phyloP scores from a whole-genome alignment of 2,888 invertebrate species.

The Stenodera caucasica region DNA sequence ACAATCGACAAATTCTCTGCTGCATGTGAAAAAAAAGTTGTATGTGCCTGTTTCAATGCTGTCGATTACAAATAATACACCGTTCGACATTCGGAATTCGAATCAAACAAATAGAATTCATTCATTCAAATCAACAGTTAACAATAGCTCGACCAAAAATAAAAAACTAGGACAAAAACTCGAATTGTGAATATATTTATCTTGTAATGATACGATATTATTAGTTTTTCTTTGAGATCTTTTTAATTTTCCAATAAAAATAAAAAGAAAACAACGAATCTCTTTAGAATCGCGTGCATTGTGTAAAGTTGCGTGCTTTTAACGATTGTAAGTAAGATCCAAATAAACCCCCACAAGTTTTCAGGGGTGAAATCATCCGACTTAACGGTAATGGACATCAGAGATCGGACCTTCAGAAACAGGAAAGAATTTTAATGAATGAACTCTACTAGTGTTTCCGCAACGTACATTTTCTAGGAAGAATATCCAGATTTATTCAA shows the following conservation, averaged over 20 bases:
- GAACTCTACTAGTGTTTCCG: conserved; percentile 45
- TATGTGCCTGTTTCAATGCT: not conserved
- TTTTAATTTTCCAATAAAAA: not conserved
- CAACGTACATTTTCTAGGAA: not conserved
- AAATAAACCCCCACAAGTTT: not conserved
- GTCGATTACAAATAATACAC: not conserved
- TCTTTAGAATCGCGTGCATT: conserved; percentile 41
- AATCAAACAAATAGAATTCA: not conserved
- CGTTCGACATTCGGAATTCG: not conserved
- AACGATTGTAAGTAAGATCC: conserved; percentile 43
- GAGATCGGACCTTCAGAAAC: conserved; percentile 31
- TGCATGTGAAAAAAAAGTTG: not conserved
- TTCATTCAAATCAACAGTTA: not conserved
- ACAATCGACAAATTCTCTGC: not conserved
- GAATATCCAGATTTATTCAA: conserved; percentile 1
- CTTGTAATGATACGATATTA: not conserved
- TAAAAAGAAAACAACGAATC: not conserved
- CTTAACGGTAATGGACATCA: conserved; percentile 39
- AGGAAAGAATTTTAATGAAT: conserved; percentile 48
- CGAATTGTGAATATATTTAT: not conserved
- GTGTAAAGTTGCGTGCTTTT: conserved; percentile 38
- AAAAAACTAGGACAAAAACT: not conserved
- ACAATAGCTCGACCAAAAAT: not conserved
- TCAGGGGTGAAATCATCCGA: conserved; percentile 27
- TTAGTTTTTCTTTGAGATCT: not conserved